Evolutionary conservation across 2,797 vertebrate species (phyloP).

Genomic region (Leontopithecus rosalia): DNA sequence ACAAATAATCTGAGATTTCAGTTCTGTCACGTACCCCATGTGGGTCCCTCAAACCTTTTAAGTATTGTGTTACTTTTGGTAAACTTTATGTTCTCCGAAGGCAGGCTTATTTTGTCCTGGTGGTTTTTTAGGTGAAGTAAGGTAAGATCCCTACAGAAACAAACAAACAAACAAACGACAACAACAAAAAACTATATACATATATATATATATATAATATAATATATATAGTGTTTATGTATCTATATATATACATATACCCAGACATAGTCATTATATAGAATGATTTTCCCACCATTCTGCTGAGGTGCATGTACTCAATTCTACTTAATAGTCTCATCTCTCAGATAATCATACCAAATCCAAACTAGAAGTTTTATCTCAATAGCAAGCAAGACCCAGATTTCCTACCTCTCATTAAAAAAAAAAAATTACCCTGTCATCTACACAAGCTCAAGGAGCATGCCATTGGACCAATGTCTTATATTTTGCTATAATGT

Average conservation of each 20-base stretch:
- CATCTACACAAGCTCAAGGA: neutral
- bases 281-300: neutral
- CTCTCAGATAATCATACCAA: neutral
- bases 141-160: neutral
- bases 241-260: no score
- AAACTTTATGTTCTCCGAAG: neutral
- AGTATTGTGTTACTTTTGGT: neutral
- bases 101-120: neutral
- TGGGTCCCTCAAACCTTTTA: neutral
- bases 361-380: neutral
- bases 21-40: neutral
- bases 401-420: neutral
- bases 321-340: neutral
- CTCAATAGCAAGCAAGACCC: neutral
- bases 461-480: neutral
- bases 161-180: neutral
- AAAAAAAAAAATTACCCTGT: neutral
- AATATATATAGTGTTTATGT: neutral
- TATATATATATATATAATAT: no score
- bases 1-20: neutral
- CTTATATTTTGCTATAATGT: conserved; percentile 18
- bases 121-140: neutral
- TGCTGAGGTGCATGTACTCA: neutral
- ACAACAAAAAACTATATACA: no score
- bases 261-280: neutral